Percentiles rank a stretch among this genome's conserved stretches.
phyloP scores from a whole-genome alignment of 1,140 invertebrate species.

The Thereuonema tuberculata region DNA sequence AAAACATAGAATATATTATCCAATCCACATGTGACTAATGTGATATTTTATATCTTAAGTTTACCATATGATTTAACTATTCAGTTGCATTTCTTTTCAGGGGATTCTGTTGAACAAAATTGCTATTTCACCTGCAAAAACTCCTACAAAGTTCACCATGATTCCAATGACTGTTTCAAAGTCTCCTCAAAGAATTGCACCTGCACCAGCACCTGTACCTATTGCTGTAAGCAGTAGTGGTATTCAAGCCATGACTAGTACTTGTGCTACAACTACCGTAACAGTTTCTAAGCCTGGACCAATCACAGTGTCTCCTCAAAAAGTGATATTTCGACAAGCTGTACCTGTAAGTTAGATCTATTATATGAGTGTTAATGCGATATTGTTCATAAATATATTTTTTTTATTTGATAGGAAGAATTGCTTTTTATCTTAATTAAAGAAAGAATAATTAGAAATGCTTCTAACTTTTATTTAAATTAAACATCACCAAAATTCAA shows the following conservation, averaged over 20 bases:
- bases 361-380: too few species aligned
- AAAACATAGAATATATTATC: too few species aligned
- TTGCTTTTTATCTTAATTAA: too few species aligned
- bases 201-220: constrained; percentile 17
- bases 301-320: constrained; percentile 23
- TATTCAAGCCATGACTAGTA: constrained; percentile 37
- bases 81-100: not conserved
- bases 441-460: too few species aligned
- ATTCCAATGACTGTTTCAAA: constrained; percentile 28
- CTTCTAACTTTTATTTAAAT: too few species aligned
- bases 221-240: constrained; percentile 18
- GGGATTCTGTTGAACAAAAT: constrained; percentile 26
- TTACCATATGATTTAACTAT: too few species aligned
- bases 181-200: constrained; percentile 30
- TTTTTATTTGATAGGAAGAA: too few species aligned
- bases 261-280: constrained; percentile 52
- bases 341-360: constrained; percentile 12
- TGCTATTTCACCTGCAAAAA: constrained; percentile 26
- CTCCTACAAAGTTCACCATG: constrained; percentile 32
- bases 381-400: too few species aligned
- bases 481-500: too few species aligned
- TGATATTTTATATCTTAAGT: too few species aligned
- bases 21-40: too few species aligned
- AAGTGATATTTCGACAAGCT: constrained; percentile 29
- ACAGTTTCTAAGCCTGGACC: constrained; percentile 27